Percentiles rank a stretch among this genome's conserved stretches.
Conservation (phyloP, 2,113 vertebrate genomes). For the Lagenorhynchus albirostris region DNA sequence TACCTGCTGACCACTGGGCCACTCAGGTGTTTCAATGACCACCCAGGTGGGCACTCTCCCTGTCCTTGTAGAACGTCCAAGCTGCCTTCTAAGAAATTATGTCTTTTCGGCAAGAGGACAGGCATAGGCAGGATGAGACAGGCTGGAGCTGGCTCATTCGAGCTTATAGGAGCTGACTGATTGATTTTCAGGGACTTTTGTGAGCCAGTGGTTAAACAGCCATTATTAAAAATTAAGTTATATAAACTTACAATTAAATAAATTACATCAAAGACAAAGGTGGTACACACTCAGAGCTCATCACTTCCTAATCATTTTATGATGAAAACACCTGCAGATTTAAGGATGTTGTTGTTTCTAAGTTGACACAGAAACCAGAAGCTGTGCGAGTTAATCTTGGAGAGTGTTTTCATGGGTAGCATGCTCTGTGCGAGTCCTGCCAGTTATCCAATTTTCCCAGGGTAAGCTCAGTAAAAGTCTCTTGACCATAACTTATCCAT, state of each 20-base stretch:
- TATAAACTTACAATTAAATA: neutral
- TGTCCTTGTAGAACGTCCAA: neutral
- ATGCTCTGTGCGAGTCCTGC: neutral
- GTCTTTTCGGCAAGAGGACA: neutral
- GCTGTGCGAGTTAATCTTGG: neutral
- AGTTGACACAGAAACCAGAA: neutral
- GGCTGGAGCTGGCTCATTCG: neutral
- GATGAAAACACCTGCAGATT: neutral
- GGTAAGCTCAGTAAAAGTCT: neutral
- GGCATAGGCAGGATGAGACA: neutral
- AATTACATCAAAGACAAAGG: neutral
- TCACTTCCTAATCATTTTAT: neutral
- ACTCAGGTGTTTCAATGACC: rapidly evolving
- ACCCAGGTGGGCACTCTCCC: neutral
- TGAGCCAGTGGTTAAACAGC: neutral
- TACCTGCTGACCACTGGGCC: neutral
- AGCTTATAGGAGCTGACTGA: neutral
- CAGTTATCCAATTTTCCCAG: neutral
- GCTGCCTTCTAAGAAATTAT: neutral
- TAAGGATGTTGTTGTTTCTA: neutral
- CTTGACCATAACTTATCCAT: neutral
- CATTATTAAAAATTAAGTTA: neutral
- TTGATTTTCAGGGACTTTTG: neutral
- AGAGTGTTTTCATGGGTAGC: neutral
- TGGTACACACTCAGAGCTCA: neutral